These are phyloP conservation scores for Luperina nickerlii DNA, from an alignment of 2,888 invertebrate genomes.

Conservation along the genomic window DNA sequence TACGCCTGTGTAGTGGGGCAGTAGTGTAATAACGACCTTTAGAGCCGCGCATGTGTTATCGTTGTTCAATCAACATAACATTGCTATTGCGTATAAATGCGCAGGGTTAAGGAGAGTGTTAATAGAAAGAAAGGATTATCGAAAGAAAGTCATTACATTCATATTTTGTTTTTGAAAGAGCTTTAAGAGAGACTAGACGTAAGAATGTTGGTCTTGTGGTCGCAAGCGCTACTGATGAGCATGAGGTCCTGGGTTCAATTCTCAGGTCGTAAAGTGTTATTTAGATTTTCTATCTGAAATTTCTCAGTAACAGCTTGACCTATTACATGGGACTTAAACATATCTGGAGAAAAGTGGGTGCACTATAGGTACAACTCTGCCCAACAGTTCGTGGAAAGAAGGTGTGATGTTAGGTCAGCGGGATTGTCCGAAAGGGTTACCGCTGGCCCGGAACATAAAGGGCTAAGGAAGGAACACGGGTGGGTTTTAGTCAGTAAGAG, in stretches of 20 bases:
- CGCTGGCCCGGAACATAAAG: no score
- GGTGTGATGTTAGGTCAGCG: no score
- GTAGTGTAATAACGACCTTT: slow-evolving; percentile 45
- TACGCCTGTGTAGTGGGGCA: slow-evolving; percentile 25
- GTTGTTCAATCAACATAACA: slow-evolving; percentile 46
- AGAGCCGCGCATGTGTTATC: slow-evolving; percentile 43
- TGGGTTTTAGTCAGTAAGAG: no score
- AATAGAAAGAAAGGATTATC: background rate
- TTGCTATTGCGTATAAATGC: slow-evolving; percentile 37
- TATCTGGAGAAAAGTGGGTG: background rate
- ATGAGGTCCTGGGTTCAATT: background rate
- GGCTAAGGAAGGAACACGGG: no score
- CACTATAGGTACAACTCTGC: no score
- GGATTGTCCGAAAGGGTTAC: no score
- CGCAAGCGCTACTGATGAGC: background rate
- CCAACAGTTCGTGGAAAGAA: background rate
- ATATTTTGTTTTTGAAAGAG: background rate
- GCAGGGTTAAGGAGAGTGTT: slow-evolving; percentile 3
- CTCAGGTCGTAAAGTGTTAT: background rate
- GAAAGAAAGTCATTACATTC: background rate
- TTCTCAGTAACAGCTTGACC: no score
- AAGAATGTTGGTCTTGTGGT: background rate
- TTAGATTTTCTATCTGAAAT: no score
- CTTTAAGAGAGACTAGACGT: background rate
- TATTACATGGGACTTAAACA: background rate